Base-by-base conservation (phyloP, 2,888 invertebrate genomes). In the Stenodema calcarata region DNA sequence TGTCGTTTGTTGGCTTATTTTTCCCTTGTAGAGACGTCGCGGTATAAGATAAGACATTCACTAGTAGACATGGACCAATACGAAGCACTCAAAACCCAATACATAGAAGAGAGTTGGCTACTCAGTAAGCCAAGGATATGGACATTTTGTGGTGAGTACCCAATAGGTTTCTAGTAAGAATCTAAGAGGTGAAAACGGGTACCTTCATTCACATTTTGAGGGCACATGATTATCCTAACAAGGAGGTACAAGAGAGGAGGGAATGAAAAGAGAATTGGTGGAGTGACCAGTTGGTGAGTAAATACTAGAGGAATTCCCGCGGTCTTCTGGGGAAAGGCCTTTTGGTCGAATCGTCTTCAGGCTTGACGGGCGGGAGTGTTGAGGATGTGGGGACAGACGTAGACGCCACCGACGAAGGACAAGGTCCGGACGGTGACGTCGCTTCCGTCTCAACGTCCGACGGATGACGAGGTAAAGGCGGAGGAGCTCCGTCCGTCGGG, bases 241-340 rank as follows among this genome's bases (percentile, higher is more conserved):
- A 50, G 23, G 11, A 18, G 18, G 62, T 4, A 62, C 0, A 27
- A 62, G 11, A 3, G 18, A 23, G 62, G 12, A 62, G 62, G 62
- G 27, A 62, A 62, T 62, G 62, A 62, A 62, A 62, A 18, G 23
- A 62, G 23, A 62, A 23, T 27, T 23, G 18, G 62, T 4, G 35
- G 35, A 35, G 4, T 23, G 62, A 62, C 47, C 47, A 16, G 16
- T 14, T 47, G 30, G 35, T 73, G 78, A 84, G 84, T 84, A 75
- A 88, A 75, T 89, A 90, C 90, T 91, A 91, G 89, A 91, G 91
- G 90, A 92, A 92, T 89, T 92, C 92, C 89, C 91, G 91, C 86
- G 91, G 90, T 90, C 91, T 91, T 89, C 91, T 90, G 88, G 88
- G 85, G 87, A 87, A 89, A 86, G 89, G 89, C 88, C 89, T 88